Percentiles rank a stretch among this genome's conserved stretches.
Conservation (phyloP, 1,140 invertebrate species). For the Drosophila malerkotliana region DNA sequence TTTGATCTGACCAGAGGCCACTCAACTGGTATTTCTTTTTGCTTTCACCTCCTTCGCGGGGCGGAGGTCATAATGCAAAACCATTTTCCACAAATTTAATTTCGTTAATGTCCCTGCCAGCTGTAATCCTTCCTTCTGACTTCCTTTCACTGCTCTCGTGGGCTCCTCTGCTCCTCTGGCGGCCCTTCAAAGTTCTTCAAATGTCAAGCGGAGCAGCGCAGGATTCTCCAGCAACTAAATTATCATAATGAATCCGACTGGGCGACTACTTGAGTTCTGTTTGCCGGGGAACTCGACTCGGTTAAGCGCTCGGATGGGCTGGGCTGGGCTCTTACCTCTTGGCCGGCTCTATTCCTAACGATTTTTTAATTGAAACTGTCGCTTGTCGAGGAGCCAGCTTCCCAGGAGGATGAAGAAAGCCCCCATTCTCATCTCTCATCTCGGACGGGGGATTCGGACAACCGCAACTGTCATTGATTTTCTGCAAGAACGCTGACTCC, state of each 20-base stretch:
- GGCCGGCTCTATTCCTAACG: conserved; percentile 25
- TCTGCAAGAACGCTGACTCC: conserved; percentile 68
- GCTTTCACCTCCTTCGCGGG: not conserved
- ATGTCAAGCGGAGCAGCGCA: conserved; percentile 64
- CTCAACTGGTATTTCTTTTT: conserved; percentile 4
- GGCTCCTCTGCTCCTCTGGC: conserved; percentile 26
- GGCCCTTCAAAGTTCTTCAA: conserved; percentile 70
- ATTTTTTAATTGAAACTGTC: conserved; percentile 78
- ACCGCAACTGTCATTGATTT: conserved; percentile 52
- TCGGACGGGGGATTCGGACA: conserved; percentile 17
- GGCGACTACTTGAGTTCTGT: conserved; percentile 74
- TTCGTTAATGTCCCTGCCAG: conserved; percentile 59
- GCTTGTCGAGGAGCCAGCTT: conserved; percentile 53
- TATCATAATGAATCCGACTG: conserved; percentile 78
- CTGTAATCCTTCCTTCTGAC: conserved; percentile 20
- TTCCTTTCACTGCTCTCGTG: conserved; percentile 8
- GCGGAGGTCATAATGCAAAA: conserved; percentile 28
- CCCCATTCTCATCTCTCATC: not conserved
- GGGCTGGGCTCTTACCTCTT: not conserved
- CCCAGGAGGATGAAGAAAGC: conserved; percentile 10
- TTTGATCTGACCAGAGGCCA: conserved; percentile 29
- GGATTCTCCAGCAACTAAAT: conserved; percentile 67
- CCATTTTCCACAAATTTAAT: conserved; percentile 78
- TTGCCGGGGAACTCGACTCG: conserved; percentile 37
- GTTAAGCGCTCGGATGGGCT: conserved; percentile 23